Percentiles rank a stretch among this genome's conserved stretches.
Evolutionary conservation across 2,888 invertebrate genomes (phyloP).

Genomic region (Anthrax anthrax): DNA sequence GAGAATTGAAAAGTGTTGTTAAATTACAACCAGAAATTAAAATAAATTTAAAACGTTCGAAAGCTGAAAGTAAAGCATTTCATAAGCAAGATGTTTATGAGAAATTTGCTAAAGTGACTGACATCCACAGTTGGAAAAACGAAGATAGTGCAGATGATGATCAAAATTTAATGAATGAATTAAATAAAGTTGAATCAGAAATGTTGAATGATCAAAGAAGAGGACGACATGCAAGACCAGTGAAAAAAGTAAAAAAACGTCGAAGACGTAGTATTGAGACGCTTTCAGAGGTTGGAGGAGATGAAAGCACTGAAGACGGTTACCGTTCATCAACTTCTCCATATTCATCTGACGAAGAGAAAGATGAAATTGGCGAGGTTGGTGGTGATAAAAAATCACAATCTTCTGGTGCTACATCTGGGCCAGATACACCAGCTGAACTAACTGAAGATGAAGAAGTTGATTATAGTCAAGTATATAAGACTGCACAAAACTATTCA

Average conservation of each 20-base stretch:
- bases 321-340: constrained; percentile 22
- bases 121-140: constrained; percentile 30
- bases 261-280: constrained; percentile 8
- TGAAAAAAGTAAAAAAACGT: constrained; percentile 20
- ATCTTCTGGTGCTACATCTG: constrained; percentile 77
- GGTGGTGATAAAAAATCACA: constrained; percentile 29
- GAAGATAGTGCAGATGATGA: constrained; percentile 18
- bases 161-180: constrained; percentile 16
- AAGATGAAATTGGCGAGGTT: constrained; percentile 1
- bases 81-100: constrained; percentile 17
- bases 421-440: constrained; percentile 67
- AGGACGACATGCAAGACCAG: constrained; percentile 11
- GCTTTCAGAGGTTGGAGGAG: constrained; percentile 2
- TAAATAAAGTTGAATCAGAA: constrained; percentile 14
- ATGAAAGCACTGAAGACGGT: constrained; percentile 10
- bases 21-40: constrained; percentile 33
- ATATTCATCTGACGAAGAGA: constrained; percentile 38
- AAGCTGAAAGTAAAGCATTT: constrained; percentile 12
- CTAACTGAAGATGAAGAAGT: constrained; percentile 57
- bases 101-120: constrained; percentile 24
- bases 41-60: constrained; percentile 18
- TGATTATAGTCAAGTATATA: constrained; percentile 27
- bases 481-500: constrained; percentile 13
- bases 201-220: constrained; percentile 13
- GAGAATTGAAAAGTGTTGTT: constrained; percentile 60